Evolutionary conservation across 2,797 vertebrate genomes (phyloP).

Genomic region (Lagorchestes hirsutus): DNA sequence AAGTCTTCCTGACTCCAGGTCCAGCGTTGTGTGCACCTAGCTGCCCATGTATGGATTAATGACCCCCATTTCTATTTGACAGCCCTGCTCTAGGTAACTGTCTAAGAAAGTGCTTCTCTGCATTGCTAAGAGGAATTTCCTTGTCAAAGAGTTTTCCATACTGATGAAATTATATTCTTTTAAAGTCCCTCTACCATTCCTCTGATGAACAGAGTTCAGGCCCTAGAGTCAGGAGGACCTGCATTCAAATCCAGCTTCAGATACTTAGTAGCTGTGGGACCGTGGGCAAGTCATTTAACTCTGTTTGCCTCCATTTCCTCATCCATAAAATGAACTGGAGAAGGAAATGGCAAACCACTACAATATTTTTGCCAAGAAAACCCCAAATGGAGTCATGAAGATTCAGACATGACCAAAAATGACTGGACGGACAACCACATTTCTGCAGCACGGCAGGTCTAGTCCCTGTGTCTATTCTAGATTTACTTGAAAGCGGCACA

Average conservation of each 20-base stretch:
- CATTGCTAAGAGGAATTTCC: neutral
- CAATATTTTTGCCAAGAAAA: neutral
- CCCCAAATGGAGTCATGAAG: neutral
- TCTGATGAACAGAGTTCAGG: neutral
- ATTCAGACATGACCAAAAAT: neutral
- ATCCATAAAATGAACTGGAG: neutral
- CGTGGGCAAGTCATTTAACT: neutral
- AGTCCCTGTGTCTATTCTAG: neutral
- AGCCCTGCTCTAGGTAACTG: neutral
- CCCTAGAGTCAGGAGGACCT: neutral
- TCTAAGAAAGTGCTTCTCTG: neutral
- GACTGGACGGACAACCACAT: neutral
- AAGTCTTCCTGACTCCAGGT: neutral
- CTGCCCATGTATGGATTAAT: neutral
- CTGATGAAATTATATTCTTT: neutral
- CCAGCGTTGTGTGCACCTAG: neutral
- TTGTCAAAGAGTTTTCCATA: neutral
- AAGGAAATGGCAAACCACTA: neutral
- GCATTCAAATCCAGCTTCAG: neutral
- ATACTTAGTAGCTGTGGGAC: neutral
- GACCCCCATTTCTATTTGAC: neutral
- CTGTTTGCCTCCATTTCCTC: neutral
- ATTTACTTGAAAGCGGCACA: neutral
- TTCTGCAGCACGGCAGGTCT: neutral
- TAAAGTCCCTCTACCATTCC: neutral